phyloP scores from a whole-genome alignment of 2,113 vertebrate species.

The Campylomormyrus tamandua region DNA sequence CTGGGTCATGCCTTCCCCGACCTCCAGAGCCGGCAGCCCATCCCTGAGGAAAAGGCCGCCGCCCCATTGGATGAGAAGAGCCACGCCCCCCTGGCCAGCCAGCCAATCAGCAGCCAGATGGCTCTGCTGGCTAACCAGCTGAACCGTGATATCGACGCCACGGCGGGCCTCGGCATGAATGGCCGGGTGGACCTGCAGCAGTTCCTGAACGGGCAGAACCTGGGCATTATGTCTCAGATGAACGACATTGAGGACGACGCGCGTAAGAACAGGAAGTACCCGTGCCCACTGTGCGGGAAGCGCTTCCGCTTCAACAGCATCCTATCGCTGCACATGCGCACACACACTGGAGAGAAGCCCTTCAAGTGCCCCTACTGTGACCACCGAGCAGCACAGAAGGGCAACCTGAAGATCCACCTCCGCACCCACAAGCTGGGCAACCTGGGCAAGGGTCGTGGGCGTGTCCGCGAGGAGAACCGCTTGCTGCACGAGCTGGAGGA shows the following conservation, averaged over 20 bases:
- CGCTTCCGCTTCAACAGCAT: conserved; percentile 99
- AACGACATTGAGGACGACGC: conserved; percentile 96
- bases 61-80: conserved; percentile 83
- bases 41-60: conserved; percentile 77
- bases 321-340: conserved; percentile 96
- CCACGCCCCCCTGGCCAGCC: conserved; percentile 78
- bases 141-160: conserved; percentile 84
- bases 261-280: conserved; percentile 94
- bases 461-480: conserved; percentile 92
- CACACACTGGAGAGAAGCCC: conserved; percentile 96
- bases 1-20: conserved; percentile 94
- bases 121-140: conserved; percentile 89
- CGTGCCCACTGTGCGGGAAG: conserved; percentile 91
- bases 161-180: conserved; percentile 70
- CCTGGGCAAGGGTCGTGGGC: conserved; percentile 90
- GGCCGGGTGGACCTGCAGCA: conserved; percentile 94
- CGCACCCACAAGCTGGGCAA: conserved; percentile 96
- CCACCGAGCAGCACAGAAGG: conserved; percentile 94
- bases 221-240: conserved; percentile 99
- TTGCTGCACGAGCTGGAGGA: conserved; percentile 94
- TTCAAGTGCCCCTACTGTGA: conserved; percentile 98
- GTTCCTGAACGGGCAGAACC: conserved; percentile 94
- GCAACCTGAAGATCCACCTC: conserved; percentile 96
- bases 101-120: conserved; percentile 95
- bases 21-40: conserved; percentile 84